Base-by-base conservation (phyloP, 2,888 invertebrate genomes). In the Cenopis cana region DNA sequence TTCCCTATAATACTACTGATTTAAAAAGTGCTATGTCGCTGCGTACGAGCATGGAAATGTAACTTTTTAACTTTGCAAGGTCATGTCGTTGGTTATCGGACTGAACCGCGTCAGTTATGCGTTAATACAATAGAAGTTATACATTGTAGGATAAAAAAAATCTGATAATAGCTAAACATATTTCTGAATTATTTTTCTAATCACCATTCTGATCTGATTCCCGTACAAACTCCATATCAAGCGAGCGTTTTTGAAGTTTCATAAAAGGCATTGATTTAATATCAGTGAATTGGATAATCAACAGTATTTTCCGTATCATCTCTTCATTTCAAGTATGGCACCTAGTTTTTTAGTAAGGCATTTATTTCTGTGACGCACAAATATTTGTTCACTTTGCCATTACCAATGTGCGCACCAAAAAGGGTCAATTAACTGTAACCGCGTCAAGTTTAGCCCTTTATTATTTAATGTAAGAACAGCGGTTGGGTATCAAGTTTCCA, bases 401-500 rank as follows among this genome's bases (percentile, higher is more conserved):
- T 41, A 41, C 41, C 41, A 14, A 14, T 12, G 14, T 14, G 12
- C 14, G 41, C 12, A 41, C 14, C 14, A 5, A 14, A 14, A 14
- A 36, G 10, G 17, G 17, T 33, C 18, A 18, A 11, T 14, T 62
- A 65, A 64, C 24, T 14, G 11, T 49, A 20, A 62, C n/a, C 12
- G 54, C 41, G 17, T 14, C 10, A 18, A 36, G 50, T 49, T 49
- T 55, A 54, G 46, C 11, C 9, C 50, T 41, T 60, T 14, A 50
- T 67, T 67, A 59, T 50, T 50, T 57, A 57, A 55, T 46, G 41
- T 17, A 18, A 54, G 38, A n/a, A 41, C 66, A 56, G 12, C 56
- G n/a, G 49, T 49, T 11, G 10, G 50, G 56, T 33, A 64, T 64
- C 62, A n/a, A 52, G 62, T 64, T 64, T 6, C 62, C 6, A 52